A percentile compares a stretch with the other conserved stretches of the same genome.
phyloP scores from a whole-genome alignment of 2,113 vertebrate species.

The Rhabdomys dilectus region DNA sequence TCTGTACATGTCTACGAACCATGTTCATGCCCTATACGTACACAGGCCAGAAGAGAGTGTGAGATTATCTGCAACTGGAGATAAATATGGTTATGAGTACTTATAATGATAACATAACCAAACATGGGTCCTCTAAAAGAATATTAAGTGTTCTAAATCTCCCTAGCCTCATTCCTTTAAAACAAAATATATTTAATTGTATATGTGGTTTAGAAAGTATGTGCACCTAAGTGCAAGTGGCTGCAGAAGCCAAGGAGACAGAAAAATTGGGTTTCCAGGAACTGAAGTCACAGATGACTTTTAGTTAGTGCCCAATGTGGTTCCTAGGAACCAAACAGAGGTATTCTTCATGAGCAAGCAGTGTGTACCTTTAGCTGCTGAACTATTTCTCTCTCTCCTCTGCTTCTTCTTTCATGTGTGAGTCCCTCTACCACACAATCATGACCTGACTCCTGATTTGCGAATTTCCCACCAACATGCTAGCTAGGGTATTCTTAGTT shows the following conservation, averaged over 20 bases:
- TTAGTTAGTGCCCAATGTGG: neutral
- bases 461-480: neutral
- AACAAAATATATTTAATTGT: neutral
- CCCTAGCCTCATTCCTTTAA: neutral
- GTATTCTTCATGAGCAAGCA: neutral
- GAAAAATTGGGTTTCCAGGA: neutral
- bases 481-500: neutral
- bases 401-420: neutral
- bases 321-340: neutral
- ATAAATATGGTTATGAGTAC: neutral
- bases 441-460: neutral
- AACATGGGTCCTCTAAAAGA: neutral
- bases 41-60: neutral
- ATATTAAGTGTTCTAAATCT: neutral
- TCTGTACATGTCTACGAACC: neutral
- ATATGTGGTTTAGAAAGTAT: neutral
- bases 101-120: neutral
- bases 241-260: neutral
- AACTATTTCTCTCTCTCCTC: neutral
- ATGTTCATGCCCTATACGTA: neutral
- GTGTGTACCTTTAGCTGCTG: neutral
- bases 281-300: neutral
- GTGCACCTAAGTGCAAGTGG: neutral
- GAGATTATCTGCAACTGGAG: neutral
- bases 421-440: neutral